These are phyloP conservation scores for Bothrops jararaca DNA, from an alignment of 2,113 vertebrate genomes.

Conservation along the genomic window DNA sequence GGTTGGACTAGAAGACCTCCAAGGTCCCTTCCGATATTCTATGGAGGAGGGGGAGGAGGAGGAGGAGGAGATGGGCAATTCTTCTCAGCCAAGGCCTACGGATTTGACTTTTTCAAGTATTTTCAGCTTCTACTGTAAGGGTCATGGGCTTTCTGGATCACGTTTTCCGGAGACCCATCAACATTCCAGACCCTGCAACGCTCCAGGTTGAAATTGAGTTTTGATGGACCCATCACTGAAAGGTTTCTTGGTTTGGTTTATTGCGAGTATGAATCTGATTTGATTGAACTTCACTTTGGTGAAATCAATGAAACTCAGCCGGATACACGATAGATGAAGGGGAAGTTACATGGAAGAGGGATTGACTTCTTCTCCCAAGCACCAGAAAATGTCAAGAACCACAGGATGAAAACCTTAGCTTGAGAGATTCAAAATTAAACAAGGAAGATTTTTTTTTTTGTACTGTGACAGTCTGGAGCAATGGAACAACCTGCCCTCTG, in stretches of 20 bases:
- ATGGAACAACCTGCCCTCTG: background rate
- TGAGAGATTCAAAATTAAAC: background rate
- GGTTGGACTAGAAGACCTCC: no score
- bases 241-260: background rate
- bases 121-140: background rate
- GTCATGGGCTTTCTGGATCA: background rate
- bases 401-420: background rate
- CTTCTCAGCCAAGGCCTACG: background rate
- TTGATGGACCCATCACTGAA: background rate
- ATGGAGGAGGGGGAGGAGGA: background rate
- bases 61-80: background rate
- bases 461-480: background rate
- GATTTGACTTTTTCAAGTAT: background rate
- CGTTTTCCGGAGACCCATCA: background rate
- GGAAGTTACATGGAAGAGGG: background rate
- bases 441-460: background rate
- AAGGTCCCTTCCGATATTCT: no score
- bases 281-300: background rate
- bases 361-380: background rate
- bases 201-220: background rate
- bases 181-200: background rate
- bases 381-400: background rate
- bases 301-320: background rate
- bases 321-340: background rate
- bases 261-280: background rate